Percentiles rank a stretch among this genome's conserved stretches.
phyloP scores from a whole-genome alignment of 2,888 invertebrate genomes.

The Xanthia togata region DNA sequence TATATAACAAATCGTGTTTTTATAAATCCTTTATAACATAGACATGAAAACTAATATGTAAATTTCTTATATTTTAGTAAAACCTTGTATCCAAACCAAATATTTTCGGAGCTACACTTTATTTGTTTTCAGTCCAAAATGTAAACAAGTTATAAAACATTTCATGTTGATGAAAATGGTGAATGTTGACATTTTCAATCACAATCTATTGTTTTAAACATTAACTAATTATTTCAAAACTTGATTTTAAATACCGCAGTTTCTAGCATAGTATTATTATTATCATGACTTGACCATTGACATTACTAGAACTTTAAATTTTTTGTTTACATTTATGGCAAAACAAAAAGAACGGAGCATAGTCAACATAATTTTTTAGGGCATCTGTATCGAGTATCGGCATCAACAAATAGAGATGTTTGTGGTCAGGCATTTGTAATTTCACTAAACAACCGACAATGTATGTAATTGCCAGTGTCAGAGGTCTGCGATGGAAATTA shows the following conservation, averaged over 20 bases:
- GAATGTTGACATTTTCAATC: not conserved
- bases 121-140: not conserved
- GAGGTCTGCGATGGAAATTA: constrained; percentile 72
- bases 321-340: constrained; percentile 1
- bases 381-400: constrained; percentile 9
- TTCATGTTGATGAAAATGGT: not conserved
- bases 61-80: no score
- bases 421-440: constrained; percentile 68
- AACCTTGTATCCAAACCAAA: not conserved
- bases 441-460: constrained; percentile 75
- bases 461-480: constrained; percentile 80
- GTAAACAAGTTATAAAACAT: not conserved
- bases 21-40: not conserved
- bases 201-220: not conserved
- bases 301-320: not conserved
- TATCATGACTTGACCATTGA: not conserved
- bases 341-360: not conserved
- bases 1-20: not conserved
- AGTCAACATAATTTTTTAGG: constrained; percentile 53
- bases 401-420: constrained; percentile 71
- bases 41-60: not conserved
- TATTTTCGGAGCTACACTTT: not conserved
- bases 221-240: not conserved
- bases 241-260: not conserved
- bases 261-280: not conserved